phyloP scores from a whole-genome alignment of 1,140 invertebrate genomes.

The Aleiodes sp. region DNA sequence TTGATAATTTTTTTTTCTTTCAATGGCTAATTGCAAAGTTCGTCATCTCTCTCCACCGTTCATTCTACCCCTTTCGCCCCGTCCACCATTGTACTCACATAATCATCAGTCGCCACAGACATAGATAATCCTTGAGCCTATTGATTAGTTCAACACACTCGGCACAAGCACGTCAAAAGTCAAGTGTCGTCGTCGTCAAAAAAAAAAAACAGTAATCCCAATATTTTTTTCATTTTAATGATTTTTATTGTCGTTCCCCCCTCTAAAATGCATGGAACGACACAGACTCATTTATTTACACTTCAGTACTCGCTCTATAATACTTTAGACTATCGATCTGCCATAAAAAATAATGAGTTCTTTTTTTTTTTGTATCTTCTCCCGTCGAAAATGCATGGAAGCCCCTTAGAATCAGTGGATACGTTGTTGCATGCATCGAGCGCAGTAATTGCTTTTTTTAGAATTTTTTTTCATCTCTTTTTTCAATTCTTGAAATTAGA shows the following conservation, averaged over 20 bases:
- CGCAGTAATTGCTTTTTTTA: constrained; percentile 22
- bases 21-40: too few relatives aligned
- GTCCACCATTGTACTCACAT: background rate
- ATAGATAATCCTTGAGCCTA: too few relatives aligned
- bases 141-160: too few relatives aligned
- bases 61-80: too few relatives aligned
- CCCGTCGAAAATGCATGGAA: constrained; percentile 9
- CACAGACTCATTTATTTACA: background rate
- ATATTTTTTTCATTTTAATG: too few relatives aligned
- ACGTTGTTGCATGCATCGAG: constrained; percentile 21
- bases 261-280: background rate
- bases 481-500: too few relatives aligned
- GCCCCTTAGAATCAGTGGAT: background rate
- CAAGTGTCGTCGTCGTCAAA: too few relatives aligned
- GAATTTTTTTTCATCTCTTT: background rate
- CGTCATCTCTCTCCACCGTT: too few relatives aligned
- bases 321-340: background rate
- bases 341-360: background rate
- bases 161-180: too few relatives aligned
- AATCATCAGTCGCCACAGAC: background rate
- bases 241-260: background rate
- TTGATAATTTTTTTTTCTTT: too few relatives aligned
- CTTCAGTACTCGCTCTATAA: background rate
- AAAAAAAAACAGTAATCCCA: too few relatives aligned
- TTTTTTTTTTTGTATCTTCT: background rate